A percentile compares a stretch with the other conserved stretches of the same genome.
Evolutionary conservation across 2,113 vertebrate species (phyloP).

Genomic region (Triplophysa siluroides): DNA sequence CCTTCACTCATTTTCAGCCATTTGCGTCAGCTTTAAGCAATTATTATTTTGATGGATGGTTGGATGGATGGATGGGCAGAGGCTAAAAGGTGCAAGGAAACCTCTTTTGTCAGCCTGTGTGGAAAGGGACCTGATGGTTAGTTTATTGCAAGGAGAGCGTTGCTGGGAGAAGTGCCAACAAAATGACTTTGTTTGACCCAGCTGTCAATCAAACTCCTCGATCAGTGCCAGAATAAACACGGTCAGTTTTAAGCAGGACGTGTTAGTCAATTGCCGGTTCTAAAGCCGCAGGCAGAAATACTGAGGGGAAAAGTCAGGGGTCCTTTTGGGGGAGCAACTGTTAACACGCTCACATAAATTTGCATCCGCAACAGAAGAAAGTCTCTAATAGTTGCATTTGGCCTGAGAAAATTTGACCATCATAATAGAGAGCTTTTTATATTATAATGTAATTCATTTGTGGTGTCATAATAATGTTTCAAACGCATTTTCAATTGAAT

Average conservation of each 20-base stretch:
- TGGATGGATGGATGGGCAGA: neutral
- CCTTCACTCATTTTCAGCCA: slow-evolving; percentile 11
- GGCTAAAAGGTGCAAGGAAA: slow-evolving; percentile 22
- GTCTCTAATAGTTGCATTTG: slow-evolving; percentile 17
- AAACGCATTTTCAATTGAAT: neutral
- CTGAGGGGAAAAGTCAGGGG: slow-evolving; percentile 44
- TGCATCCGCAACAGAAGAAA: slow-evolving; percentile 15
- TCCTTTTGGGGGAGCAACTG: slow-evolving; percentile 34
- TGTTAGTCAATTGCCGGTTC: slow-evolving; percentile 89
- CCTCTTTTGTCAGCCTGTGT: slow-evolving; percentile 18
- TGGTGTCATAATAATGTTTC: neutral
- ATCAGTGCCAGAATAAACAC: slow-evolving; percentile 95
- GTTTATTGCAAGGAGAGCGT: slow-evolving; percentile 81
- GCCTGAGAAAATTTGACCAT: slow-evolving; percentile 30
- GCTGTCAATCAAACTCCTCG: slow-evolving; percentile 92
- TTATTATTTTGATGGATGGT: slow-evolving; percentile 28
- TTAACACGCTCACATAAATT: neutral
- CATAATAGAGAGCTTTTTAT: slow-evolving; percentile 8
- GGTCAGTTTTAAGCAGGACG: slow-evolving; percentile 83
- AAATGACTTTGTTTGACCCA: slow-evolving; percentile 93
- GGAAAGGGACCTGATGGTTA: slow-evolving; percentile 45
- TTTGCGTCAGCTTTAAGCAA: slow-evolving; percentile 22
- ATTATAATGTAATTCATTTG: slow-evolving; percentile 24
- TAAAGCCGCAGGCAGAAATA: slow-evolving; percentile 52
- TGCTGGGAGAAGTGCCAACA: slow-evolving; percentile 82